Percentiles rank a stretch among this genome's conserved stretches.
Conservation (phyloP, 2,113 vertebrate species). For the Hyperoodon ampullatus region DNA sequence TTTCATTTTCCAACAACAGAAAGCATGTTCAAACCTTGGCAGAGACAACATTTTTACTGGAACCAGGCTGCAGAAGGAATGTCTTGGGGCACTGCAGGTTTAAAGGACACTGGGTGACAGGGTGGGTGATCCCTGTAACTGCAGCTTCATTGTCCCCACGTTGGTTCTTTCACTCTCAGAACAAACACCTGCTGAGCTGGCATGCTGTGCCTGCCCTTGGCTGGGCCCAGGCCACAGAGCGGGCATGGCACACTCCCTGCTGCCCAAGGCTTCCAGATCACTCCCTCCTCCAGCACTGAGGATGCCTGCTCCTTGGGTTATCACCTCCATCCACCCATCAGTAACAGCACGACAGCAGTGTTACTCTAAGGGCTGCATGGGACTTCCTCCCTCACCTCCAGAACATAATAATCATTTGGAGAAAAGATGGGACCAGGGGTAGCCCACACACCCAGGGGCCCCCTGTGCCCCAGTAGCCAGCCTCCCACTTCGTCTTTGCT, state of each 20-base stretch:
- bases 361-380: background rate
- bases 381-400: background rate
- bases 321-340: background rate
- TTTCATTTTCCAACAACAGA: conserved; percentile 63
- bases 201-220: background rate
- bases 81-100: background rate
- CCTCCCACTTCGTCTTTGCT: background rate
- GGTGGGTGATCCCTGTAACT: background rate
- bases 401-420: background rate
- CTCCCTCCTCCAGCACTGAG: too few relatives aligned
- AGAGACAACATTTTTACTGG: conserved; percentile 65
- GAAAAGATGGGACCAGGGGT: background rate
- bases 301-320: background rate
- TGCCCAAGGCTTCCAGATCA: rapidly evolving
- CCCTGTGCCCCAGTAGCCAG: background rate
- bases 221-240: background rate
- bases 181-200: background rate
- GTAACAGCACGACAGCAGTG: background rate
- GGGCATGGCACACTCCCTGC: rapidly evolving
- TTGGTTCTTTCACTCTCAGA: background rate
- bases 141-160: rapidly evolving
- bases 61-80: background rate
- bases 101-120: background rate
- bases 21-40: conserved; percentile 47
- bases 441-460: background rate